Evolutionary conservation across 2,113 vertebrate genomes (phyloP).

Genomic region (Rhinolophus sinicus): DNA sequence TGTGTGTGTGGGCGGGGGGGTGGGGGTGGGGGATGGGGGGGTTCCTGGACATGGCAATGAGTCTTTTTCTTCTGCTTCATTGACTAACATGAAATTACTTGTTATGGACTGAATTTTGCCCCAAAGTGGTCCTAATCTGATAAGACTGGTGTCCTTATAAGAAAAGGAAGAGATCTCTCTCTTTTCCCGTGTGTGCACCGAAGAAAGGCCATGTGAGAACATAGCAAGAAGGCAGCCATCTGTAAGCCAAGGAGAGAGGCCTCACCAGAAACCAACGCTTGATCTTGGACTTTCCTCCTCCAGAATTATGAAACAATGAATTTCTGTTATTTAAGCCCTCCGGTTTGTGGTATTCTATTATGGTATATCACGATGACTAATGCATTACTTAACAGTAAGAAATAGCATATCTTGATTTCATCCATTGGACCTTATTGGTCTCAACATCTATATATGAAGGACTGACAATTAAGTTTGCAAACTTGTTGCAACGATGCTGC

Average conservation of each 20-base stretch:
- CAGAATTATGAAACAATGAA: background rate
- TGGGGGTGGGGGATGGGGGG: too few relatives aligned
- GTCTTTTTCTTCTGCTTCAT: background rate
- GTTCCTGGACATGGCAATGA: background rate
- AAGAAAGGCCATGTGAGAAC: background rate
- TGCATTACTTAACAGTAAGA: background rate
- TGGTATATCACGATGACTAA: background rate
- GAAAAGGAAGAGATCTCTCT: background rate
- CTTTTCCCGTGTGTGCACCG: background rate
- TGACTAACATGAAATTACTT: background rate
- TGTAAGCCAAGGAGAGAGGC: background rate
- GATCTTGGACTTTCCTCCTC: background rate
- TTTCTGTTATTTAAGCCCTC: background rate
- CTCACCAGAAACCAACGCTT: background rate
- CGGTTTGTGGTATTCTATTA: background rate
- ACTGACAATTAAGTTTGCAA: too few relatives aligned
- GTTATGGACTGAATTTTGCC: background rate
- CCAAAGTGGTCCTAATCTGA: background rate
- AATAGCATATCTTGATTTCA: background rate
- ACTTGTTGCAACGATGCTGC: too few relatives aligned
- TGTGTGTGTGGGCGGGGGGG: too few relatives aligned
- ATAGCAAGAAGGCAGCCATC: accelerated
- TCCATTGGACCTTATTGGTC: background rate
- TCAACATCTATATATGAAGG: background rate
- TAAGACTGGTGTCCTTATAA: background rate